phyloP scores from a whole-genome alignment of 2,888 invertebrate genomes.

The Ellobium chinense region DNA sequence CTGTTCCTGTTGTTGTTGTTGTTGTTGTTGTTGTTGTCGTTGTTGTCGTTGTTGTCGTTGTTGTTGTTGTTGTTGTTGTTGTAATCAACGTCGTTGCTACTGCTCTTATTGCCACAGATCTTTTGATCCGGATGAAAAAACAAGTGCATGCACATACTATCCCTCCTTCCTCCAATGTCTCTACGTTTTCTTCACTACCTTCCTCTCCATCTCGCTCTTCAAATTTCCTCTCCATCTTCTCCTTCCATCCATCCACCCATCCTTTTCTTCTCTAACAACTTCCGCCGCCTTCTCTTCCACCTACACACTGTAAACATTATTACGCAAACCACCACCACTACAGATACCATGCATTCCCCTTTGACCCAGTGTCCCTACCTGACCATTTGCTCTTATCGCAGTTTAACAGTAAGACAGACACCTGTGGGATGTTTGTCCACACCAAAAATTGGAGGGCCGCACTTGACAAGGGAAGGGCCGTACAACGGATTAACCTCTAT shows the following conservation, averaged over 20 bases:
- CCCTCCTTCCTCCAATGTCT: neutral
- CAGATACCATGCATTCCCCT: no score
- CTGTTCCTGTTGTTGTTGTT: neutral
- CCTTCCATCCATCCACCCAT: neutral
- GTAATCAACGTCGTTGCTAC: neutral
- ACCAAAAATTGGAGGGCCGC: no score
- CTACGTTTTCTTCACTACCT: neutral
- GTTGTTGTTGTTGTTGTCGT: neutral
- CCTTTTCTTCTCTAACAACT: neutral
- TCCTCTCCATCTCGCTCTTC: constrained; percentile 17
- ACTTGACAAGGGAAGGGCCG: no score
- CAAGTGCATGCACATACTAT: no score
- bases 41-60: neutral
- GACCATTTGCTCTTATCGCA: no score
- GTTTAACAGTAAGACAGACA: no score
- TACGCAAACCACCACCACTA: no score
- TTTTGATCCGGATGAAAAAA: no score
- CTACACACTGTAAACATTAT: neutral
- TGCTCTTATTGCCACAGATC: neutral
- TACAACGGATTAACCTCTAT: no score
- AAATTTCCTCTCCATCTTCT: neutral
- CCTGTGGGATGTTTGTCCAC: no score
- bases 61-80: neutral
- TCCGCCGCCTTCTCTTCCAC: neutral
- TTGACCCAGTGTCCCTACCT: no score